A percentile compares a stretch with the other conserved stretches of the same genome.
These are phyloP conservation scores for Euschistus heros DNA, from an alignment of 1,140 invertebrate species.

Conservation along the genomic window DNA sequence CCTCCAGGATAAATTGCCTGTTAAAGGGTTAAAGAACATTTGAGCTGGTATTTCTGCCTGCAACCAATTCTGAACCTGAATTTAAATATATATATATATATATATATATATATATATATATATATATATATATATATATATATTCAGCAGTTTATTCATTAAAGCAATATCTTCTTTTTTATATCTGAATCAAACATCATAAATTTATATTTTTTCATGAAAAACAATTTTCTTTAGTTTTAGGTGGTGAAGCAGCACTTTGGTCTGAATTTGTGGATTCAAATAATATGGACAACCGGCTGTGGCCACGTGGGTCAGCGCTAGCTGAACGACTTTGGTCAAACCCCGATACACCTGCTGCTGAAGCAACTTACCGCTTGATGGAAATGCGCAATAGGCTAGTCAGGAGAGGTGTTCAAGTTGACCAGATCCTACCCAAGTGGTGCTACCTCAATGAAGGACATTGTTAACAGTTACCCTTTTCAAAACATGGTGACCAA, in stretches of 20 bases:
- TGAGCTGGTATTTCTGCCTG: too few species aligned
- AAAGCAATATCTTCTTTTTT: too few species aligned
- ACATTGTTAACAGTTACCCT: constrained; percentile 37
- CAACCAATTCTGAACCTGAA: too few species aligned
- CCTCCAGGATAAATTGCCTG: too few species aligned
- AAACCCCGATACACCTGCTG: constrained; percentile 43
- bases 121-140: too few species aligned
- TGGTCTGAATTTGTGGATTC: constrained; percentile 67
- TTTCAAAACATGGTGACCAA: too few species aligned
- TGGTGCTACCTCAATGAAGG: constrained; percentile 66
- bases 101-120: too few species aligned
- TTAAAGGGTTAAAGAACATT: too few species aligned
- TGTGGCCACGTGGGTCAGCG: constrained; percentile 66
- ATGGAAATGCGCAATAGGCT: constrained; percentile 54
- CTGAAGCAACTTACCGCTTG: constrained; percentile 48
- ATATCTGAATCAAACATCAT: too few species aligned
- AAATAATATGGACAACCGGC: constrained; percentile 49
- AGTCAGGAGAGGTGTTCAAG: constrained; percentile 46
- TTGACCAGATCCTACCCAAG: constrained; percentile 56
- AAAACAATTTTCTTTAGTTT: constrained; percentile 30
- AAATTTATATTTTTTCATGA: too few species aligned
- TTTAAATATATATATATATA: too few species aligned
- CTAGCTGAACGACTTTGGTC: constrained; percentile 67
- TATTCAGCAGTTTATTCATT: too few species aligned
- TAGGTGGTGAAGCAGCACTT: constrained; percentile 51